Conservation (phyloP, 2,113 vertebrate species). For the Eclectus roratus region DNA sequence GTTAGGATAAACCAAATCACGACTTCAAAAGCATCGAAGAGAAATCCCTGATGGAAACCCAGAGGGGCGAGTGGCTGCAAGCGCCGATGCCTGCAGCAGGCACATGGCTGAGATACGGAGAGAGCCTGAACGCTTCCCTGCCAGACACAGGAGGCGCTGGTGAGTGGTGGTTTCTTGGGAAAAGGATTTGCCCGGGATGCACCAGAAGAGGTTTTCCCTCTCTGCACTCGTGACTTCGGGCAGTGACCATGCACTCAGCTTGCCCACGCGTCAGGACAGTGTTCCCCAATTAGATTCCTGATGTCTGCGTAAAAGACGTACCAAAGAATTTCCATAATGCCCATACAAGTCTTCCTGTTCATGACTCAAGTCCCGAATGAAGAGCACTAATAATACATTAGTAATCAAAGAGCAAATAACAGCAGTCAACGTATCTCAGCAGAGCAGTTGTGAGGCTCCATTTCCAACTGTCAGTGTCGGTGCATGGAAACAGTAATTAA, state of each 20-base stretch:
- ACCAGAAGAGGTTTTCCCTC: neutral
- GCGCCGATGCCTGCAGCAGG: neutral
- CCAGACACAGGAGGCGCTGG: neutral
- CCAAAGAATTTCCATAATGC: conserved; percentile 18
- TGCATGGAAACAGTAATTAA: conserved; percentile 27
- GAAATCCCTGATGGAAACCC: neutral
- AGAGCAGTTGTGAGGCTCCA: conserved; percentile 24
- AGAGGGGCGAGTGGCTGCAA: neutral
- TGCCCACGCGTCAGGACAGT: neutral
- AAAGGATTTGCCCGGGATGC: neutral
- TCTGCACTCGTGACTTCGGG: neutral
- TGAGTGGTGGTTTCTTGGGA: neutral
- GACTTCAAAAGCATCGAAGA: neutral
- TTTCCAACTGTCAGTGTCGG: neutral
- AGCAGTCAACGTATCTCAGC: neutral
- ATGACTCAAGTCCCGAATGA: conserved; percentile 25
- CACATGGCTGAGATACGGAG: rapidly evolving
- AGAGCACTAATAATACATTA: conserved; percentile 39
- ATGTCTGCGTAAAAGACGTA: neutral
- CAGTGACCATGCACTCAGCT: neutral
- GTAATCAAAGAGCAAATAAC: conserved; percentile 34
- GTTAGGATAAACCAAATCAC: neutral
- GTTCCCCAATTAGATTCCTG: neutral
- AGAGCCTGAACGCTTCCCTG: neutral
- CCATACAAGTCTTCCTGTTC: neutral